Conservation (phyloP, 2,113 vertebrate species). For the Pampusana beccarii region DNA sequence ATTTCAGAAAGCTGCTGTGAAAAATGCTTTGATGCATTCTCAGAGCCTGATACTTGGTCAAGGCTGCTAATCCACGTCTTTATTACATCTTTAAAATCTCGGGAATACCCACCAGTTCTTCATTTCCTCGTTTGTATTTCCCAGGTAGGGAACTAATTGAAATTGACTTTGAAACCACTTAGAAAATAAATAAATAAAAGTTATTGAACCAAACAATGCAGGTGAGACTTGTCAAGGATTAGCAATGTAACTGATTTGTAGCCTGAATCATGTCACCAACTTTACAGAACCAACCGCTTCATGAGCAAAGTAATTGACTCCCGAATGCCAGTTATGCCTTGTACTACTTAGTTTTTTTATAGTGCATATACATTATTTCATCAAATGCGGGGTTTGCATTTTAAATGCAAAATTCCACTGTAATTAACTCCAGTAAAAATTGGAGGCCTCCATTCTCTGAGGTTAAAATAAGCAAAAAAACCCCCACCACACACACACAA, state of each 20-base stretch:
- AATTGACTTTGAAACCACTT: neutral
- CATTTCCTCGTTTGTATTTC: neutral
- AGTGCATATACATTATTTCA: neutral
- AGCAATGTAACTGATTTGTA: neutral
- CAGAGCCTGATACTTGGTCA: neutral
- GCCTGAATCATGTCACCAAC: neutral
- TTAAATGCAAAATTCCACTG: neutral
- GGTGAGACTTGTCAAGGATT: neutral
- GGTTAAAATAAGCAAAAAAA: no score
- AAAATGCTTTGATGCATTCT: neutral
- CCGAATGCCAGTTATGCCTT: neutral
- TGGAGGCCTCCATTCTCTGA: neutral
- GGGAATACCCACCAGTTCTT: neutral
- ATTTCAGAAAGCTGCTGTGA: neutral
- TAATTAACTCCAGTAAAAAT: neutral
- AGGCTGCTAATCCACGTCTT: neutral
- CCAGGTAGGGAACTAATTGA: conserved; percentile 6
- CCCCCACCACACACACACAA: no score
- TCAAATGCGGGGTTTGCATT: neutral
- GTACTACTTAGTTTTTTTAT: neutral
- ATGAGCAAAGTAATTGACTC: neutral
- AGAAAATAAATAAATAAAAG: neutral
- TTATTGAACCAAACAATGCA: neutral
- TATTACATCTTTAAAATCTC: neutral
- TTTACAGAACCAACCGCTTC: neutral